Conservation (phyloP, 92 coral and sea anemone genomes). For the Palythoa heliodiscus region DNA sequence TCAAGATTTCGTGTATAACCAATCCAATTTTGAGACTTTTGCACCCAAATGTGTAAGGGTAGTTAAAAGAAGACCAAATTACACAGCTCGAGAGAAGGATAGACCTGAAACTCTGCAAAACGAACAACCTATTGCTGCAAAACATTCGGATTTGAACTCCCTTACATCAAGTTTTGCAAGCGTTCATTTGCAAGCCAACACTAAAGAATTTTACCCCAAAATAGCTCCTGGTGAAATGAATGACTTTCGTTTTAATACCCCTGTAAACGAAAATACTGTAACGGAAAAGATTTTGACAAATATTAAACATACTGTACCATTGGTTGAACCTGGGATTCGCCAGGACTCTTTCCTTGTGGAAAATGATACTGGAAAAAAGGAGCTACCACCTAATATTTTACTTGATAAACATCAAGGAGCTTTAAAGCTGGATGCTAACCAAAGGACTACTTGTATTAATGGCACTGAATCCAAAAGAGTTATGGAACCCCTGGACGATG, state of each 20-base stretch:
- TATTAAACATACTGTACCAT: not conserved
- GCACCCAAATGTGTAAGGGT: slow-evolving; percentile 41
- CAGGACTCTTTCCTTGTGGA: not conserved
- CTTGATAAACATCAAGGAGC: not conserved
- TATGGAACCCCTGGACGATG: not conserved
- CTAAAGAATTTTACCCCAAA: not conserved
- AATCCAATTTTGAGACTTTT: not conserved
- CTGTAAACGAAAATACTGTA: not conserved
- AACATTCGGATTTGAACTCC: slow-evolving; percentile 61
- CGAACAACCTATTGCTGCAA: slow-evolving; percentile 27
- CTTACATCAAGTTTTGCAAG: slow-evolving; percentile 62
- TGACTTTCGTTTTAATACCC: not conserved
- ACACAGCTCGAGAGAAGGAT: slow-evolving; percentile 22
- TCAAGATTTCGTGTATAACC: not conserved
- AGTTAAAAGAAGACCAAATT: slow-evolving; percentile 11
- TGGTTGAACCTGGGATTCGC: not conserved
- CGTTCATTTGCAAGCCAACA: not conserved
- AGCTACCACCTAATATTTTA: not conserved
- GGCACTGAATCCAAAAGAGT: not conserved
- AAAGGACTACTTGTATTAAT: not conserved
- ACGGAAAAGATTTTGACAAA: not conserved
- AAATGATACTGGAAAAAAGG: not conserved
- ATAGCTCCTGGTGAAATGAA: no score
- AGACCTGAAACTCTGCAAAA: not conserved
- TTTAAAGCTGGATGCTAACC: not conserved